These are phyloP conservation scores for Yoshiicerus persimilis DNA, from an alignment of 1,140 invertebrate species.

Conservation along the genomic window DNA sequence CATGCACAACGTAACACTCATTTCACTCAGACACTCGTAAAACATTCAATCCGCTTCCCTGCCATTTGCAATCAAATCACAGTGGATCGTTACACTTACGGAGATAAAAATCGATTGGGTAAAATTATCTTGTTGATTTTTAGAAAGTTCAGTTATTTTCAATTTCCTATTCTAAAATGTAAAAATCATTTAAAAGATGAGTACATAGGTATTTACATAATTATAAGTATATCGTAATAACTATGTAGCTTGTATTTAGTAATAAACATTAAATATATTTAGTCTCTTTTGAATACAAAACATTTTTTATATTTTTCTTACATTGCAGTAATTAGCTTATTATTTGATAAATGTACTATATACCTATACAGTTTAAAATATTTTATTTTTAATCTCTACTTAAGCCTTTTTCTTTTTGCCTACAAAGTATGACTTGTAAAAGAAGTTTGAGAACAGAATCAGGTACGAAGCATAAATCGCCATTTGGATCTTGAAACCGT, in stretches of 20 bases:
- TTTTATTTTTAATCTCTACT: neutral
- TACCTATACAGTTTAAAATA: neutral
- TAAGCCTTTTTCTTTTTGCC: constrained; percentile 9
- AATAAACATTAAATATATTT: neutral
- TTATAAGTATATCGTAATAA: neutral
- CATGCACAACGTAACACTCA: neutral
- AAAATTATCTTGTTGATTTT: too few relatives aligned
- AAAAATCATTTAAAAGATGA: neutral
- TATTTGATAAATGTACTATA: too few relatives aligned
- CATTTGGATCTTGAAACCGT: constrained; percentile 36
- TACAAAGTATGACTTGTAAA: constrained; percentile 79
- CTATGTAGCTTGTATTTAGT: neutral
- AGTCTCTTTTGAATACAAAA: neutral
- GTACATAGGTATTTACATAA: neutral
- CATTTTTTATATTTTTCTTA: neutral
- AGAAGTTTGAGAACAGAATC: constrained; percentile 84
- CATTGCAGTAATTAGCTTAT: too few relatives aligned
- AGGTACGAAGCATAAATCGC: constrained; percentile 82
- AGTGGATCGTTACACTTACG: too few relatives aligned
- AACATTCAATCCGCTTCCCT: neutral
- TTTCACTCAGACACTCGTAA: too few relatives aligned
- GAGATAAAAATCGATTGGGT: neutral
- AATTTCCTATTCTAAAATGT: neutral
- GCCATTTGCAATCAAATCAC: neutral
- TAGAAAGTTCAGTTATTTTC: too few relatives aligned